A percentile compares a stretch with the other conserved stretches of the same genome.
These are phyloP conservation scores for Sinopyrophorus schimmeli DNA, from an alignment of 2,888 invertebrate genomes.

Conservation along the genomic window DNA sequence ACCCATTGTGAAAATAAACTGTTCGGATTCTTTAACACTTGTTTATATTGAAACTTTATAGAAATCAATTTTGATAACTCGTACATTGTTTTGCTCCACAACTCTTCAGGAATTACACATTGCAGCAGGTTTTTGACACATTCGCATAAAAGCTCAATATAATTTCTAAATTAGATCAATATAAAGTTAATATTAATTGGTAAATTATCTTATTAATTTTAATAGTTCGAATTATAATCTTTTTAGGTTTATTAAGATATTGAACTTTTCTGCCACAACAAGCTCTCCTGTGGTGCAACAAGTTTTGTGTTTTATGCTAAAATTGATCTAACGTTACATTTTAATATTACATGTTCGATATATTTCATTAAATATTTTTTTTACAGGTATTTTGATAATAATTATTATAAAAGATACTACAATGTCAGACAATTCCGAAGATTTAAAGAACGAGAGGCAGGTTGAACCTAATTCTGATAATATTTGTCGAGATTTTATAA, in stretches of 20 bases:
- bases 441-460: constrained; percentile 43
- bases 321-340: constrained; percentile 22
- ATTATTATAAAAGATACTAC: constrained; percentile 18
- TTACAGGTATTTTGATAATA: not conserved
- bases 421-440: constrained; percentile 52
- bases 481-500: constrained; percentile 62
- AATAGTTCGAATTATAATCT: too few relatives aligned
- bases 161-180: too few relatives aligned
- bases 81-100: not conserved
- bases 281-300: constrained; percentile 32
- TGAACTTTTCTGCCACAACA: constrained; percentile 15
- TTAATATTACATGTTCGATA: constrained; percentile 1
- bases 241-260: constrained; percentile 18
- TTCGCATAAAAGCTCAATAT: too few relatives aligned
- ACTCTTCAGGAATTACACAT: too few relatives aligned
- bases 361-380: not conserved
- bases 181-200: too few relatives aligned
- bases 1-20: constrained; percentile 21
- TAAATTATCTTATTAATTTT: too few relatives aligned
- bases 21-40: constrained; percentile 15
- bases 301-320: constrained; percentile 42
- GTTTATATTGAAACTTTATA: constrained; percentile 23
- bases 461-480: constrained; percentile 46
- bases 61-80: constrained; percentile 31
- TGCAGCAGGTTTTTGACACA: too few relatives aligned